Base-by-base conservation (phyloP, 1,140 invertebrate genomes). In the Camponotus vicinus region DNA sequence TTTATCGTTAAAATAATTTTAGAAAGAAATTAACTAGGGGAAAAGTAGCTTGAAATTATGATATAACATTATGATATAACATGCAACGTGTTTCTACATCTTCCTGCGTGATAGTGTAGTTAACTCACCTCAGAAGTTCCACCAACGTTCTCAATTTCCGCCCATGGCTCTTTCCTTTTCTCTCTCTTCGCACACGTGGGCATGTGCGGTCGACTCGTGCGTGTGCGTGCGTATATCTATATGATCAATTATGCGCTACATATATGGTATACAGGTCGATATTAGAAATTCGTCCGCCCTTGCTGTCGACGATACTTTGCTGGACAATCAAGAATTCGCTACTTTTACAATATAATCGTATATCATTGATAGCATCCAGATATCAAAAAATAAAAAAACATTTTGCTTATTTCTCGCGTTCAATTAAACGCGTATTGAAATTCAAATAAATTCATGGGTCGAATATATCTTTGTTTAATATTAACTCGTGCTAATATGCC, bases 211-310 rank as follows among this genome's bases (percentile, higher is more conserved):
- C 67, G 79, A 82, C 79, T 82, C 67, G 67, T 61, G 67, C 42
- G 70, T 69, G 88, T 87, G 73, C 73, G 80, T 78, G 80, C 32
- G 42, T 40, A 40, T 40, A 40, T 61, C 80, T 37, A 52, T 52
- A 93, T 92, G 89, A 92, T 93, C 93, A 94, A 94, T 95, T 95
- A 95, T 92, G 79, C 32, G 78, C 70, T 93, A 92, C 94, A 94
- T 94, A 95, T 95, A 94, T 94, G 93, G 93, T 75, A 89, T 88
- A 89, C 83, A 64, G 0, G 3, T 73, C 90, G 71, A 77, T 75
- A 88, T 86, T 80, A 90, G 69, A 88, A 90, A 90, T 85, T 88
- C 77, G 55, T 34, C 18, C 79, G 63, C 32, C 37, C 57, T 90
- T 91, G 90, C 90, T 89, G 37, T 49, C 6, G 18, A 0, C 42